Conservation (phyloP, 1,140 invertebrate genomes). For the Samia ricini region DNA sequence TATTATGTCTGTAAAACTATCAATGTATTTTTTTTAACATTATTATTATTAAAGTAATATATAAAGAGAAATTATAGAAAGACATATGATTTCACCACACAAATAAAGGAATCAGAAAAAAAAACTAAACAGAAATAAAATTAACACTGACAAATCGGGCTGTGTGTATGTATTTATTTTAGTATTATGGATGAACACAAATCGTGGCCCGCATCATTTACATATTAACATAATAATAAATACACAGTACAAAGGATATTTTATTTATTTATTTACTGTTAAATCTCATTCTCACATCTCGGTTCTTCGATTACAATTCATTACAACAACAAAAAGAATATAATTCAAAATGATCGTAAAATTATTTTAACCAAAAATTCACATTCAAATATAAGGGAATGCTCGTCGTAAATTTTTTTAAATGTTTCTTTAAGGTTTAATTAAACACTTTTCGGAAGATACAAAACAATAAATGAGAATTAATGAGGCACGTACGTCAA, state of each 20-base stretch:
- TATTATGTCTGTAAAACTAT: slow-evolving; percentile 64
- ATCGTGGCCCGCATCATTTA: slow-evolving; percentile 66
- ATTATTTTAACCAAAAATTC: background rate
- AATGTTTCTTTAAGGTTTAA: slow-evolving; percentile 32
- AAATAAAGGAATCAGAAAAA: slow-evolving; percentile 47
- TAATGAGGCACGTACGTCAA: slow-evolving; percentile 32
- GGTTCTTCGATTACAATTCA: slow-evolving; percentile 47
- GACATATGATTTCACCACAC: slow-evolving; percentile 69
- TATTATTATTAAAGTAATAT: slow-evolving; percentile 42
- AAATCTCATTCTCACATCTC: slow-evolving; percentile 24
- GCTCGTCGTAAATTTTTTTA: background rate
- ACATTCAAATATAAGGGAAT: background rate
- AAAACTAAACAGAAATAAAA: slow-evolving; percentile 5
- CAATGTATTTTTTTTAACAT: slow-evolving; percentile 39
- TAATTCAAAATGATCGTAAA: background rate
- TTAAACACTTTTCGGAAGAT: slow-evolving; percentile 34
- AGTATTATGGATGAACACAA: slow-evolving; percentile 74
- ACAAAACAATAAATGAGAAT: slow-evolving; percentile 27
- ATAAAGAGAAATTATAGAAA: slow-evolving; percentile 56
- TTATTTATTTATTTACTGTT: slow-evolving; percentile 46
- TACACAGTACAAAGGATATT: slow-evolving; percentile 52
- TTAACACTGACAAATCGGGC: slow-evolving; percentile 36
- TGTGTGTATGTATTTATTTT: slow-evolving; percentile 44
- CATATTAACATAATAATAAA: slow-evolving; percentile 39
- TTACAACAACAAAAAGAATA: slow-evolving; percentile 43